Percentiles rank a stretch among this genome's conserved stretches.
Conservation (phyloP, 2,113 vertebrate species). For the Podarcis cretensis region DNA sequence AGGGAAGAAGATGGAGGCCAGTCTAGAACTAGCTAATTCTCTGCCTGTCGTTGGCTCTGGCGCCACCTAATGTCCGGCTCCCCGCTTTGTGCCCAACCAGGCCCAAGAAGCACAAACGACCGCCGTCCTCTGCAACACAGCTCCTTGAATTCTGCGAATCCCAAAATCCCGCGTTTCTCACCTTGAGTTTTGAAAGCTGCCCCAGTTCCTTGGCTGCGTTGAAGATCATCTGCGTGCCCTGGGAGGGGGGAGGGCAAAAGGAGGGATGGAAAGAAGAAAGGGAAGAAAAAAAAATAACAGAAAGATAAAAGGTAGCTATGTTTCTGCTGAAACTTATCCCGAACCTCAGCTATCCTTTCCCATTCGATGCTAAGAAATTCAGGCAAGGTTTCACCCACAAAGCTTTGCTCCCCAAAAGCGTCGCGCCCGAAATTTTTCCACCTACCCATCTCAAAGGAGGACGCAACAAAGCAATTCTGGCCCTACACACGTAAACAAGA, state of each 20-base stretch:
- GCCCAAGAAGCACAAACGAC: too few relatives aligned
- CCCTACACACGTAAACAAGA: too few relatives aligned
- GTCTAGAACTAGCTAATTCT: too few relatives aligned
- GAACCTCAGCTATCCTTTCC: neutral
- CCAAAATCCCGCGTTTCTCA: conserved; percentile 51
- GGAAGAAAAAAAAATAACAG: neutral
- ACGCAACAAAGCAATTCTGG: neutral
- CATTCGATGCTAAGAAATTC: neutral
- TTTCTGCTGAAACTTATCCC: neutral
- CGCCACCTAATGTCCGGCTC: too few relatives aligned
- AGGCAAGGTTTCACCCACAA: too few relatives aligned
- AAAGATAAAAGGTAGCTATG: neutral
- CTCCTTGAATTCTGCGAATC: neutral
- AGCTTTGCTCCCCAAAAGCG: too few relatives aligned
- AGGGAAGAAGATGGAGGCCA: too few relatives aligned
- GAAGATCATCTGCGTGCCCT: conserved; percentile 99
- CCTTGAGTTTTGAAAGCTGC: conserved; percentile 97
- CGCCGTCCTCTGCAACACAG: too few relatives aligned
- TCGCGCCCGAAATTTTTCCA: too few relatives aligned
- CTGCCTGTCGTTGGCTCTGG: too few relatives aligned
- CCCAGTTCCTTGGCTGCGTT: conserved; percentile 98
- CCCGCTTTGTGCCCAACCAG: too few relatives aligned
- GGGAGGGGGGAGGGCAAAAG: conserved; percentile 25
- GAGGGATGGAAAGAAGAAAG: conserved; percentile 11
- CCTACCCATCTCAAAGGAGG: too few relatives aligned